phyloP scores from a whole-genome alignment of 2,888 invertebrate species.

The Cephus rjabovi region DNA sequence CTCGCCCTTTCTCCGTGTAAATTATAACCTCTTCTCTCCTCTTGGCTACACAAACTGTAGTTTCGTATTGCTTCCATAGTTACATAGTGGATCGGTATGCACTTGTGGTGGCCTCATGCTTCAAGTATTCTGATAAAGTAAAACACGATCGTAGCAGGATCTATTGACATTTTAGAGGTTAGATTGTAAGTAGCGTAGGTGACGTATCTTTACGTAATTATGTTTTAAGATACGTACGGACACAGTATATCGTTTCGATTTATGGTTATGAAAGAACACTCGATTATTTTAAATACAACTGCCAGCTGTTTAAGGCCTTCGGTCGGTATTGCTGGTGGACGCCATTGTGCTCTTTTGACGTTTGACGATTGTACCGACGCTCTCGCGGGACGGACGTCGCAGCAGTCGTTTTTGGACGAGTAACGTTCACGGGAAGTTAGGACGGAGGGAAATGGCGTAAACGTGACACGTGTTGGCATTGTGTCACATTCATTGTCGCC shows the following conservation, averaged over 20 bases:
- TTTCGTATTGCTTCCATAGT: not conserved
- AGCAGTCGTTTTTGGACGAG: not conserved
- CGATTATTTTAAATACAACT: not conserved
- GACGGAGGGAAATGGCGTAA: conserved; percentile 19
- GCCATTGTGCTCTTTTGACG: conserved; percentile 46
- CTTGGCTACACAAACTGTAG: not conserved
- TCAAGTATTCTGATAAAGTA: not conserved
- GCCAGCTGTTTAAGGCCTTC: conserved; percentile 33
- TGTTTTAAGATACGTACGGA: not conserved
- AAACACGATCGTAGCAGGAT: not conserved
- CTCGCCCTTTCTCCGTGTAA: conserved; percentile 55
- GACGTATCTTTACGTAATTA: not conserved
- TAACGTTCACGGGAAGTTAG: not conserved
- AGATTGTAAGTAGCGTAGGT: not conserved
- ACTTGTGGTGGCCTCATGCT: not conserved
- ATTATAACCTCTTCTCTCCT: conserved; percentile 49
- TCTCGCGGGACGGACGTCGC: conserved; percentile 1
- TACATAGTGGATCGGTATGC: not conserved
- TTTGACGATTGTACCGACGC: conserved; percentile 26
- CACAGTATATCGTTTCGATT: not conserved
- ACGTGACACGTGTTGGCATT: conserved; percentile 34
- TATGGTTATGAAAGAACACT: not conserved
- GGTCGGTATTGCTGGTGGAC: not conserved
- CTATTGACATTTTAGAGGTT: not conserved
- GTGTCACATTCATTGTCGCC: conserved; percentile 17